Evolutionary conservation across 2,888 invertebrate species (phyloP).

Genomic region (Lepidocyrtinus sp.): DNA sequence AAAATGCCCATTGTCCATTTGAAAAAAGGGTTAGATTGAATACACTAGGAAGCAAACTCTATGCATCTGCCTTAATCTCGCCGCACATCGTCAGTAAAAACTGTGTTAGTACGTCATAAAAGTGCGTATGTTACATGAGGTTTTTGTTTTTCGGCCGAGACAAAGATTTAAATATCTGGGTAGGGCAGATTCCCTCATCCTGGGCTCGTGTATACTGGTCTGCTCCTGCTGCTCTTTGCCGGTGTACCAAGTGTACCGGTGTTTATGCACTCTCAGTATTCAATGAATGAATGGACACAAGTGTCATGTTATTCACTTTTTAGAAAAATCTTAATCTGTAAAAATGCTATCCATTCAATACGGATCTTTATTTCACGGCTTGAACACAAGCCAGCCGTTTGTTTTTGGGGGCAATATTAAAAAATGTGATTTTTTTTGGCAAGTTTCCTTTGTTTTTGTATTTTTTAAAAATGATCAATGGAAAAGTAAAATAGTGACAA

Average conservation of each 20-base stretch:
- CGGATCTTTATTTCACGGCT: too few relatives aligned
- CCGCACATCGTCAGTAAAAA: too few relatives aligned
- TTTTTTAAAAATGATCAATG: not conserved
- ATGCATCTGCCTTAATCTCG: not conserved
- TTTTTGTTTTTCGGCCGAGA: not conserved
- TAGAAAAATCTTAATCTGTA: slow-evolving; percentile 35
- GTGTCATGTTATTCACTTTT: slow-evolving; percentile 44
- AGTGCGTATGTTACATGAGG: slow-evolving; percentile 6
- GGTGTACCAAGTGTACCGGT: slow-evolving; percentile 19
- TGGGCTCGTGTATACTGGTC: not conserved
- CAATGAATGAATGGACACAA: slow-evolving; percentile 44
- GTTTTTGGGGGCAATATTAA: too few relatives aligned
- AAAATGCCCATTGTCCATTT: slow-evolving; percentile 57
- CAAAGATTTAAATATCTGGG: slow-evolving; percentile 19
- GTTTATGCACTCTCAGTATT: too few relatives aligned
- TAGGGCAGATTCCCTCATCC: slow-evolving; percentile 10
- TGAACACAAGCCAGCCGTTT: too few relatives aligned
- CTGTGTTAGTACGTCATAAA: not conserved
- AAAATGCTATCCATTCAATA: slow-evolving; percentile 33
- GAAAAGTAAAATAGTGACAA: too few relatives aligned
- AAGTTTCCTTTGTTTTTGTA: not conserved
- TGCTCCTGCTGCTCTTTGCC: not conserved
- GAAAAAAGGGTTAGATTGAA: not conserved
- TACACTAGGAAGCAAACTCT: not conserved
- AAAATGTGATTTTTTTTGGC: too few relatives aligned